A percentile compares a stretch with the other conserved stretches of the same genome.
Conservation (phyloP, 2,113 vertebrate species). For the Anoura caudifer region DNA sequence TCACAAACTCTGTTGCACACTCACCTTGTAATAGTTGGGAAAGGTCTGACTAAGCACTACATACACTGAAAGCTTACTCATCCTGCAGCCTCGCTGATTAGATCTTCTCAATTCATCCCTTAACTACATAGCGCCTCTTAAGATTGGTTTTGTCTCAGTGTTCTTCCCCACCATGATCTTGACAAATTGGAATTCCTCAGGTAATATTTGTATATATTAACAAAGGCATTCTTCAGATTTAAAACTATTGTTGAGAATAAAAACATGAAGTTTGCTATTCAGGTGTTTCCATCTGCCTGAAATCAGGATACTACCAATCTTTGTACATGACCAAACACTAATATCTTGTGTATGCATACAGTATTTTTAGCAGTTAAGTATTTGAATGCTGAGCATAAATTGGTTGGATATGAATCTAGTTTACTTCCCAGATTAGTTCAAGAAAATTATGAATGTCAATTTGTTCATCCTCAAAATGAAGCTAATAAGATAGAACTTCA, state of each 20-base stretch:
- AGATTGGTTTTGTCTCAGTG: neutral
- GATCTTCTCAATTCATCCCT: neutral
- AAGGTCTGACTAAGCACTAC: neutral
- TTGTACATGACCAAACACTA: neutral
- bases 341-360: neutral
- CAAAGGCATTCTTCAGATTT: neutral
- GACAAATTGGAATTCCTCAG: neutral
- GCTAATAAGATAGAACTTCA: neutral
- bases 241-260: neutral
- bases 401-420: neutral
- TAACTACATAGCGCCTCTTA: neutral
- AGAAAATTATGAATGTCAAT: neutral
- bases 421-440: neutral
- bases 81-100: neutral
- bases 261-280: neutral
- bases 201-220: neutral
- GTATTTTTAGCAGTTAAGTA: neutral
- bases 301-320: neutral
- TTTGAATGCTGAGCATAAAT: neutral
- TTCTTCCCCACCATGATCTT: neutral
- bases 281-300: neutral
- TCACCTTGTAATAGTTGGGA: neutral
- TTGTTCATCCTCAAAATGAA: neutral
- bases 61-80: neutral
- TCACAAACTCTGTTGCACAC: fast-evolving